phyloP scores from a whole-genome alignment of 2,888 invertebrate genomes.

The Troides aeacus region DNA sequence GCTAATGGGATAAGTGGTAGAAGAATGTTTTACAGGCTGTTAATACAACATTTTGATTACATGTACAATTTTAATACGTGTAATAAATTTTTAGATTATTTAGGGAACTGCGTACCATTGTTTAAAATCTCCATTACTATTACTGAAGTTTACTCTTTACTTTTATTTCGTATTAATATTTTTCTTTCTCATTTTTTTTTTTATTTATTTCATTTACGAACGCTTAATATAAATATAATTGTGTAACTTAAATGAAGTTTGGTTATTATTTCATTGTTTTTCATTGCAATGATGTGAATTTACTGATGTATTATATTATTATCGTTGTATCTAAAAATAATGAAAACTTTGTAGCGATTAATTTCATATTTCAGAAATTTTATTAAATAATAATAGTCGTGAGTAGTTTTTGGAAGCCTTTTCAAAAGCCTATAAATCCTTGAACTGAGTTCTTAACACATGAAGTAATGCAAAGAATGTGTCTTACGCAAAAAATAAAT shows the following conservation, averaged over 20 bases:
- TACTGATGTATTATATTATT: too few species aligned
- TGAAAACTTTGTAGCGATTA: too few species aligned
- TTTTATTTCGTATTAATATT: too few species aligned
- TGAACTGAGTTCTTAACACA: constrained; percentile 43
- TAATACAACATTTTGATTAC: constrained; percentile 5
- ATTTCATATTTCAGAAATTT: not conserved
- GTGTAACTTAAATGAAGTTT: too few species aligned
- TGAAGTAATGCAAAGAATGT: constrained; percentile 60
- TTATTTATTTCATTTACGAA: too few species aligned
- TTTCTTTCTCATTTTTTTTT: too few species aligned
- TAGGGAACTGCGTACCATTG: not conserved
- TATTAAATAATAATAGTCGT: not conserved
- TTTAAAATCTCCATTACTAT: not conserved
- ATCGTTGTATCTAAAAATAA: too few species aligned
- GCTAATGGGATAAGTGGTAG: constrained; percentile 19
- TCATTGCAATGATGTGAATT: too few species aligned
- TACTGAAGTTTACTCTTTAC: too few species aligned
- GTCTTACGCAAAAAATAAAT: constrained; percentile 59
- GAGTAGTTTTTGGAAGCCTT: constrained; percentile 20
- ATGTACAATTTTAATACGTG: too few species aligned
- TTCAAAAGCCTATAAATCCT: constrained; percentile 26
- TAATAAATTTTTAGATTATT: not conserved
- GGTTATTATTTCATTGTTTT: too few species aligned
- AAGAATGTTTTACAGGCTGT: constrained; percentile 1
- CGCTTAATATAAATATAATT: too few species aligned